Evolutionary conservation across 1,140 invertebrate species (phyloP).

Genomic region (Hylyphantes graminicola): DNA sequence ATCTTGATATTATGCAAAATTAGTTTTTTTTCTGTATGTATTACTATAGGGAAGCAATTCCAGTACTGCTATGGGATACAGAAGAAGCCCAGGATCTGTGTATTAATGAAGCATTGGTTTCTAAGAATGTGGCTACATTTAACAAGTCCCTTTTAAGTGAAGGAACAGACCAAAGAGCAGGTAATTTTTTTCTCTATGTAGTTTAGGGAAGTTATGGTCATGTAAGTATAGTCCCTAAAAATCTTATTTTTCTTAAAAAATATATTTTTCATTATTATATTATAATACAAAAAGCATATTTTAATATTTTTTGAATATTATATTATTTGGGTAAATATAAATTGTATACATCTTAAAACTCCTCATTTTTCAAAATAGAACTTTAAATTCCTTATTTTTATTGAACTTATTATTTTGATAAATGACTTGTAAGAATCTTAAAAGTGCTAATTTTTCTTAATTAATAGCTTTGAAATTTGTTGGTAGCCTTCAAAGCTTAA

Average conservation of each 20-base stretch:
- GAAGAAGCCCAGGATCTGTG: slow-evolving; percentile 24
- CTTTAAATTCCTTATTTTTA: too few species aligned
- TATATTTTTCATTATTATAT: background rate
- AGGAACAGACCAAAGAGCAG: background rate
- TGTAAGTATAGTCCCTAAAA: background rate
- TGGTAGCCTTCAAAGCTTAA: too few species aligned
- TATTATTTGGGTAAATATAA: too few species aligned
- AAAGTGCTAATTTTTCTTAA: too few species aligned
- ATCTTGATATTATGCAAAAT: too few species aligned
- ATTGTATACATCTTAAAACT: too few species aligned
- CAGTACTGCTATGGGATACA: slow-evolving; percentile 50
- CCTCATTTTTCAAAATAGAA: too few species aligned
- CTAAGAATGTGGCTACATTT: slow-evolving; percentile 15
- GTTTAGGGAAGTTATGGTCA: background rate
- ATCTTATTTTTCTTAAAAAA: background rate
- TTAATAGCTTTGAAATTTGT: too few species aligned
- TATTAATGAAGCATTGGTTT: slow-evolving; percentile 27
- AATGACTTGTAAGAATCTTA: too few species aligned
- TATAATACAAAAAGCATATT: background rate
- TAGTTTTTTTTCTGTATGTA: background rate
- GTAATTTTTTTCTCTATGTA: background rate
- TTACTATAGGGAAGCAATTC: slow-evolving; percentile 19
- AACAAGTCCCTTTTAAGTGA: slow-evolving; percentile 10
- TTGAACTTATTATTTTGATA: too few species aligned
- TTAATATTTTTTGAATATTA: too few species aligned